A percentile compares a stretch with the other conserved stretches of the same genome.
These are phyloP conservation scores for Thumatha senex DNA, from an alignment of 2,888 invertebrate species.

Conservation along the genomic window DNA sequence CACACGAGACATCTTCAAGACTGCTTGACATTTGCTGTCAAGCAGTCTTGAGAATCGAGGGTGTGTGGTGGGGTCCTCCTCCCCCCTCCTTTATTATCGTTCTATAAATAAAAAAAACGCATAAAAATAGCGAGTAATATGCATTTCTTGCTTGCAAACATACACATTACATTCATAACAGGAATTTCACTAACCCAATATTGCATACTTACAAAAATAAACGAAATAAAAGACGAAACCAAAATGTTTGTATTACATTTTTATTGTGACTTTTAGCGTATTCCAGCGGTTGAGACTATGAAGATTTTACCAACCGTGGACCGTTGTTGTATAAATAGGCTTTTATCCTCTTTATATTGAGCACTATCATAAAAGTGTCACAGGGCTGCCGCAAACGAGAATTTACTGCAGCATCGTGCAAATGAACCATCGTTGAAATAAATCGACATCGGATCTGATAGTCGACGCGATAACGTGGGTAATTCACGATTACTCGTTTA, in stretches of 20 bases:
- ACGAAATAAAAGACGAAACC: constrained; percentile 6
- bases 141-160: too few species aligned
- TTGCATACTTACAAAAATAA: neutral
- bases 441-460: constrained; percentile 61
- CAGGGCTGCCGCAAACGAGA: constrained; percentile 72
- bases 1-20: too few species aligned
- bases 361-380: constrained; percentile 80
- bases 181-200: neutral
- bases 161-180: too few species aligned
- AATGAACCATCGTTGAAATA: constrained; percentile 72
- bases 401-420: constrained; percentile 73
- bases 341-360: constrained; percentile 61
- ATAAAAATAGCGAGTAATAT: too few species aligned
- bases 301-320: constrained; percentile 34
- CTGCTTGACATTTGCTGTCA: too few species aligned
- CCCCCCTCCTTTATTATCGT: too few species aligned
- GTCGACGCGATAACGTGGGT: constrained; percentile 67
- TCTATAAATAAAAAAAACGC: too few species aligned
- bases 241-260: constrained; percentile 15
- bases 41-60: too few species aligned
- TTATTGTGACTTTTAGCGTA: constrained; percentile 28
- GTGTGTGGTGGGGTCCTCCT: too few species aligned
- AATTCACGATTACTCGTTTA: constrained; percentile 55
- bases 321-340: constrained; percentile 53
- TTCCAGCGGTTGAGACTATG: constrained; percentile 27